These are phyloP conservation scores for Tenthredo livida DNA, from an alignment of 2,888 invertebrate genomes.

Conservation along the genomic window DNA sequence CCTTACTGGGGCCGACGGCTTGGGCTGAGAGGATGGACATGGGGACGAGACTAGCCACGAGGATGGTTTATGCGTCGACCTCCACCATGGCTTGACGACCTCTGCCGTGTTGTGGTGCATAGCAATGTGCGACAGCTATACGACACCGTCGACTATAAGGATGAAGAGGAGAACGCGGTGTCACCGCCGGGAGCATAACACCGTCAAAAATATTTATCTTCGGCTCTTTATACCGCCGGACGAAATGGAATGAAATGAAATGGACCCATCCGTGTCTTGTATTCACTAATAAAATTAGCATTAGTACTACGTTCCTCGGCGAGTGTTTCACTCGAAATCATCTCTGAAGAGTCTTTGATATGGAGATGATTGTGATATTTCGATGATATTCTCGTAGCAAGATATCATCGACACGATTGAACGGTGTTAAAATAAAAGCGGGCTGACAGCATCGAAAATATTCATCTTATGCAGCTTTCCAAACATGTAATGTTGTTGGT, in stretches of 20 bases:
- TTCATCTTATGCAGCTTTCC: neutral
- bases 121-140: constrained; percentile 67
- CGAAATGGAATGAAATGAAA: constrained; percentile 13
- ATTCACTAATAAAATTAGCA: constrained; percentile 18
- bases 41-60: constrained; percentile 63
- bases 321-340: neutral
- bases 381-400: neutral
- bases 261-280: neutral
- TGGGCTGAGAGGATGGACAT: constrained; percentile 54
- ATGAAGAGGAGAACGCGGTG: constrained; percentile 50
- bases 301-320: neutral
- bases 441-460: neutral
- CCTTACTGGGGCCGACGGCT: constrained; percentile 48
- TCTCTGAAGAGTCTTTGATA: neutral
- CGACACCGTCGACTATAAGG: constrained; percentile 54
- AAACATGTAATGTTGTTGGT: neutral
- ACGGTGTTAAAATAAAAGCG: neutral
- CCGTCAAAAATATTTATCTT: constrained; percentile 59
- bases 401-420: neutral
- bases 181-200: constrained; percentile 44
- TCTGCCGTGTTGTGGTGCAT: constrained; percentile 69
- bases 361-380: neutral
- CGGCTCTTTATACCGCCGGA: constrained; percentile 40
- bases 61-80: constrained; percentile 73
- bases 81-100: constrained; percentile 69